Percentiles rank a stretch among this genome's conserved stretches.
These are phyloP conservation scores for Ctenosaura bakeri DNA, from an alignment of 2,797 vertebrate species.

Conservation along the genomic window DNA sequence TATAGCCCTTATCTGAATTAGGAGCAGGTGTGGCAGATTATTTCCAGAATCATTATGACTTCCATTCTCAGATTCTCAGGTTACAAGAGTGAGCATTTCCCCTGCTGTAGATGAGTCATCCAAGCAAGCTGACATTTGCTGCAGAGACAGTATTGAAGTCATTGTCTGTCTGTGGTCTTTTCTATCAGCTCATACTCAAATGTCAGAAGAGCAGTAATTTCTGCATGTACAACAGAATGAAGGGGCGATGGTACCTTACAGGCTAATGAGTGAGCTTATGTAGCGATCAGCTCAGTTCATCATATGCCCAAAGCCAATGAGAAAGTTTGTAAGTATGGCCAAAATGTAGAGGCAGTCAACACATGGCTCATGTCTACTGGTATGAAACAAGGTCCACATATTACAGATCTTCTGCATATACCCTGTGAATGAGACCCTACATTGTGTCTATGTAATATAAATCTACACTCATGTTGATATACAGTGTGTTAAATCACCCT, in stretches of 20 bases:
- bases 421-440: no score
- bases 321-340: not conserved
- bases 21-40: slow-evolving; percentile 74
- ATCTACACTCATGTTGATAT: no score
- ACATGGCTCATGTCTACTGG: not conserved
- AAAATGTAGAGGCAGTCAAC: not conserved
- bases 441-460: no score
- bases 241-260: not conserved
- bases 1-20: slow-evolving; percentile 66
- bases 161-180: slow-evolving; percentile 32
- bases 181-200: slow-evolving; percentile 35
- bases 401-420: not conserved
- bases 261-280: not conserved
- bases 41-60: slow-evolving; percentile 49
- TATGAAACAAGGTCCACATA: not conserved
- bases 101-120: slow-evolving; percentile 71
- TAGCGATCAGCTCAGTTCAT: not conserved
- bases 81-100: slow-evolving; percentile 26
- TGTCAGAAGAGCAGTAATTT: slow-evolving; percentile 3
- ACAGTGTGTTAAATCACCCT: no score
- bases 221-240: not conserved
- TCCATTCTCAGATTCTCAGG: slow-evolving; percentile 64
- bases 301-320: not conserved
- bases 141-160: slow-evolving; percentile 56
- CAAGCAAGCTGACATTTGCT: slow-evolving; percentile 23